Percentiles rank a stretch among this genome's conserved stretches.
phyloP scores from a whole-genome alignment of 2,113 vertebrate genomes.

The Ammospiza nelsoni region DNA sequence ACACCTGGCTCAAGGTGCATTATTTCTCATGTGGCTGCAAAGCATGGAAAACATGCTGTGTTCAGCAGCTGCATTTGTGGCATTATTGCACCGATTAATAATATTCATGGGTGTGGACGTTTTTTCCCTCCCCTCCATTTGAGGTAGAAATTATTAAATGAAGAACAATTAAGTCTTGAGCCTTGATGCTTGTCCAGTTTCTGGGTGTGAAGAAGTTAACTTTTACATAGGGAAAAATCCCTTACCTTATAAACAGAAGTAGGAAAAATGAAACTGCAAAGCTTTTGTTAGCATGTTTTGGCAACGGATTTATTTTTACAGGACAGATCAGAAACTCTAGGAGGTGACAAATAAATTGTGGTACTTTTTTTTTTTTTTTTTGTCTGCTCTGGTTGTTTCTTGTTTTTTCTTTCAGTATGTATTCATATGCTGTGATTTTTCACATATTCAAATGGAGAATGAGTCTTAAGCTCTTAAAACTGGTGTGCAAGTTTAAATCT shows the following conservation, averaged over 20 bases:
- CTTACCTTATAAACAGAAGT: not conserved
- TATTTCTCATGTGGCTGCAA: not conserved
- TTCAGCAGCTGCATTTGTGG: not conserved
- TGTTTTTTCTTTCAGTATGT: not conserved
- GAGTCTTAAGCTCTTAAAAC: not conserved
- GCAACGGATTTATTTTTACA: not conserved
- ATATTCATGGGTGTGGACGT: not conserved
- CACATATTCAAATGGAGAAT: not conserved
- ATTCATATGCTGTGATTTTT: not conserved
- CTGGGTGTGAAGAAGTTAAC: not conserved
- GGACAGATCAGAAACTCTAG: not conserved
- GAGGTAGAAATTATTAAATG: not conserved
- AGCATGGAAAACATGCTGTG: not conserved
- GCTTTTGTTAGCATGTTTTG: not conserved
- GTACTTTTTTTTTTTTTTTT: not conserved
- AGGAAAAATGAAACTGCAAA: not conserved
- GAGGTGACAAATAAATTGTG: not conserved
- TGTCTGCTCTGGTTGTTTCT: not conserved
- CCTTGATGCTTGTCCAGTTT: not conserved
- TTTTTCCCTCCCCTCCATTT: not conserved
- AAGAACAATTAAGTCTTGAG: not conserved
- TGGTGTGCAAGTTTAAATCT: fast-evolving
- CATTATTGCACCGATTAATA: not conserved
- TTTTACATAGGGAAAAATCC: not conserved
- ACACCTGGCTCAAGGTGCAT: not conserved